Evolutionary conservation across 2,113 vertebrate species (phyloP), one percentile per base, ranked within the genome.

Genomic region (Cyprinus carpio): DNA sequence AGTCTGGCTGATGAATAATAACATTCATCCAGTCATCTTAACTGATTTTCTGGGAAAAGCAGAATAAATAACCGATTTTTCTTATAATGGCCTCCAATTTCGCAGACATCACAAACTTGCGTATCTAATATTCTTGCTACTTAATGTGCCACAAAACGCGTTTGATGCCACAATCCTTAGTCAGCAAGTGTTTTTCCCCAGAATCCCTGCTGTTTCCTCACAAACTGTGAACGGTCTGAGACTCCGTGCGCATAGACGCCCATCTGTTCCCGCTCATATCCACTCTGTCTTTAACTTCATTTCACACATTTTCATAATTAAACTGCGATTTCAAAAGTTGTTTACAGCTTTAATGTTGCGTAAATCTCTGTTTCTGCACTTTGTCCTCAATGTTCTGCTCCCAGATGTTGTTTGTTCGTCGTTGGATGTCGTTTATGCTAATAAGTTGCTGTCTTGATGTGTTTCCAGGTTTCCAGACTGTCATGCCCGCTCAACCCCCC

Each of bases 391-490:
- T 80, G 56, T 64, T 43, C 46, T 0, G 8, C 34, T 27, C 20
- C 56, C 78, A 81, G 78, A 81, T 81, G 78, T 81, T 65, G 58
- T 64, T 64, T 81, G 37, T 27, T 80, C 23, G 16, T 64, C 9
- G 8, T 54, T 76, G 1, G n/a, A 37, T 18, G 78, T 80, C 13
- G 25, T 82, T 54, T 54, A 64, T 27, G 11, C 40, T 80, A 46
- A 81, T 11, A 9, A 5, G 13, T 49, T 18, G 25, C 29, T 3
- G 31, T 74, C 7, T 69, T 27, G 5, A 64, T 69, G 13, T 81
- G 29, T 78, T 89, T 94, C 75, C 94, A 99, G 98, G 96, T 95
- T 98, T 96, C 93, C 96, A 97, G 93, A 90, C 95, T 25, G 93
- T 98, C 93, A 94, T 98, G 93, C 93, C 96, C 91, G 97, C 93